These are phyloP conservation scores for Caranx melampygus DNA, from an alignment of 2,113 vertebrate species.

Conservation along the genomic window DNA sequence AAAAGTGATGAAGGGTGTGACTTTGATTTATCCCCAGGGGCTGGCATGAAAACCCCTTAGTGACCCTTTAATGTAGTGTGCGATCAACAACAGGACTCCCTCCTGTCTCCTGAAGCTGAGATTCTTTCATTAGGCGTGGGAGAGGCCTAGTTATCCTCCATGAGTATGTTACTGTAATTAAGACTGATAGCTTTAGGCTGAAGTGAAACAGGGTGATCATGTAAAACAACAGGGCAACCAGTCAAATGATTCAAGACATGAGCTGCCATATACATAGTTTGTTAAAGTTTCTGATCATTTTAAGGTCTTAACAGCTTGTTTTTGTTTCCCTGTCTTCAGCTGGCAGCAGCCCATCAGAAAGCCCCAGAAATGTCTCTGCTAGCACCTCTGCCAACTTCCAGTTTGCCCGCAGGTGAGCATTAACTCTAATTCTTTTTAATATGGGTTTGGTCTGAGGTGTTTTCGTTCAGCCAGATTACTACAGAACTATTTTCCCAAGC, in stretches of 20 bases:
- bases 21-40: conserved; percentile 3
- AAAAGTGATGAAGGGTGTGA: neutral
- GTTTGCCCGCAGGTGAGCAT: conserved; percentile 91
- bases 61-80: conserved; percentile 22
- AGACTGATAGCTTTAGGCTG: neutral
- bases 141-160: neutral
- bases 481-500: neutral
- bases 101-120: conserved; percentile 21
- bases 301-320: neutral
- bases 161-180: neutral
- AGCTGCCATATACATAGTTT: neutral
- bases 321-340: conserved; percentile 72
- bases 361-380: conserved; percentile 92
- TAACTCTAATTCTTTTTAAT: conserved; percentile 7
- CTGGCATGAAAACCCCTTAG: conserved; percentile 25
- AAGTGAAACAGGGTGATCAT: neutral
- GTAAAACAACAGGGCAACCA: neutral
- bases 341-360: conserved; percentile 93
- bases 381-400: conserved; percentile 90
- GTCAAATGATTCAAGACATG: neutral
- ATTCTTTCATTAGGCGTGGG: conserved; percentile 11
- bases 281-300: neutral
- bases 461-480: neutral
- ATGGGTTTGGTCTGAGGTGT: conserved; percentile 8
- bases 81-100: conserved; percentile 2